Percentiles rank a stretch among this genome's conserved stretches.
Evolutionary conservation across 2,888 invertebrate species (phyloP).

Genomic region (Hecatera dysodea): DNA sequence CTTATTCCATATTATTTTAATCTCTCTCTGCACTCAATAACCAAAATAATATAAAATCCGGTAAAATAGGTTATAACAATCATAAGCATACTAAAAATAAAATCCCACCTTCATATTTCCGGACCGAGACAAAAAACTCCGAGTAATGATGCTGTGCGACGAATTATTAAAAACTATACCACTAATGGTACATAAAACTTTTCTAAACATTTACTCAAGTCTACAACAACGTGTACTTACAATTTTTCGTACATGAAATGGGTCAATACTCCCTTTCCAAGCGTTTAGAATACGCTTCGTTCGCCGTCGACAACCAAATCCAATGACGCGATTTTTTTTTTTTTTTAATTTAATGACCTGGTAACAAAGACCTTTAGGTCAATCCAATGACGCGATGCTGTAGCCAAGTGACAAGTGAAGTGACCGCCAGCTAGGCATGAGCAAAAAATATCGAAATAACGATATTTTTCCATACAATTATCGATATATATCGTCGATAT

Average conservation of each 20-base stretch:
- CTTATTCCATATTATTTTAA: too few relatives aligned
- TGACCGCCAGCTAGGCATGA: too few relatives aligned
- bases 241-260: background rate
- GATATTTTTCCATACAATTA: too few relatives aligned
- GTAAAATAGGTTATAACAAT: background rate
- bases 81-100: background rate
- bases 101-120: constrained; percentile 60
- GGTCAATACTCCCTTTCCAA: background rate
- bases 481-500: too few relatives aligned
- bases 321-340: background rate
- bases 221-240: constrained; percentile 7
- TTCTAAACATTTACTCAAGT: constrained; percentile 49
- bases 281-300: background rate
- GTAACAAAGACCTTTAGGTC: too few relatives aligned
- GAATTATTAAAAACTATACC: constrained; percentile 23
- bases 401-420: too few relatives aligned
- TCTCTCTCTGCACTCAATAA: too few relatives aligned
- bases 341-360: too few relatives aligned
- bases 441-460: too few relatives aligned
- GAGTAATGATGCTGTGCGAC: background rate
- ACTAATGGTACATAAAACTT: constrained; percentile 21
- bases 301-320: background rate
- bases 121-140: constrained; percentile 20
- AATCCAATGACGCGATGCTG: too few relatives aligned
- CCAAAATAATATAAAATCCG: background rate